Conservation (phyloP, 2,888 invertebrate genomes). For the Congeria kusceri region DNA sequence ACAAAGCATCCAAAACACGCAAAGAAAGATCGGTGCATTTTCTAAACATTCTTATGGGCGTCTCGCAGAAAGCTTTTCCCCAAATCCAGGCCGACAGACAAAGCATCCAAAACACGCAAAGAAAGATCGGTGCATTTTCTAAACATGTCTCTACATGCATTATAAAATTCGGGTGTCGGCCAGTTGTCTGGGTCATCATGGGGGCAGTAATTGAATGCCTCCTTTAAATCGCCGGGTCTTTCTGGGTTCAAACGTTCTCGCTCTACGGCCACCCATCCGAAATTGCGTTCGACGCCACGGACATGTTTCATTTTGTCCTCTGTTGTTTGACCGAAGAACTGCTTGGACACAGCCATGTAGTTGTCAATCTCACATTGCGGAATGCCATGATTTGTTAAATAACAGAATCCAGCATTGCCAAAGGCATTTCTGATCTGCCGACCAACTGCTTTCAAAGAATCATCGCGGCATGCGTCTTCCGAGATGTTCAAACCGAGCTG, state of each 20-base stretch:
- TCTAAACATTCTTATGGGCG: constrained; percentile 25
- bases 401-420: constrained; percentile 24
- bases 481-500: not conserved
- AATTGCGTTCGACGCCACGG: constrained; percentile 11
- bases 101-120: constrained; percentile 16
- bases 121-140: constrained; percentile 12
- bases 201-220: constrained; percentile 44
- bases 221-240: constrained; percentile 44
- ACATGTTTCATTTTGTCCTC: constrained; percentile 44
- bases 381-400: constrained; percentile 35
- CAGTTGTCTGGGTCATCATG: constrained; percentile 18
- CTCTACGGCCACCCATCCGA: constrained; percentile 45
- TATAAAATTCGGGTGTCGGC: constrained; percentile 12
- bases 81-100: constrained; percentile 25
- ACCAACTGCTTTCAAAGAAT: constrained; percentile 9
- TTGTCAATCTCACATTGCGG: constrained; percentile 7
- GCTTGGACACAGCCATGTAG: not conserved
- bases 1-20: constrained; percentile 33
- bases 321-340: constrained; percentile 42
- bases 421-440: constrained; percentile 16
- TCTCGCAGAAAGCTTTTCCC: constrained; percentile 13
- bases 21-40: constrained; percentile 25
- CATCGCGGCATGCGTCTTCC: not conserved
- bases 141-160: constrained; percentile 7
- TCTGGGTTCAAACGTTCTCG: constrained; percentile 45